Evolutionary conservation across 2,113 vertebrate species (phyloP).

Genomic region (Xiphorhynchus elegans): DNA sequence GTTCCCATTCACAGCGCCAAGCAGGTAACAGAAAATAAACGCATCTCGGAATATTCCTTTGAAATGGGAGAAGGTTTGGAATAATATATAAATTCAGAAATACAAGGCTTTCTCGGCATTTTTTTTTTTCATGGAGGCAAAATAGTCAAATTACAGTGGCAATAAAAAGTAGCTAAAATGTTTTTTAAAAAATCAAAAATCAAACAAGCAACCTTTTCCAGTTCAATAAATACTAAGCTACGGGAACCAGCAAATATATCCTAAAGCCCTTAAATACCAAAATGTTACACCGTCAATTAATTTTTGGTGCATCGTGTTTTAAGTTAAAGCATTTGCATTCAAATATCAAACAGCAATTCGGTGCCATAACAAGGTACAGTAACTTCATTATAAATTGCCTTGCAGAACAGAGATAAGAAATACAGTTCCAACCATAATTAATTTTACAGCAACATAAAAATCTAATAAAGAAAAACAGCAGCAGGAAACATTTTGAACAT

Average conservation of each 20-base stretch:
- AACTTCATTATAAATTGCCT: conserved; percentile 8
- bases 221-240: background rate
- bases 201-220: background rate
- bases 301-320: conserved; percentile 29
- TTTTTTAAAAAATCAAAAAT: background rate
- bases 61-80: background rate
- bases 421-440: conserved; percentile 23
- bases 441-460: conserved; percentile 31
- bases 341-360: conserved; percentile 7
- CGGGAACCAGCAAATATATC: background rate
- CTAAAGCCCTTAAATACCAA: background rate
- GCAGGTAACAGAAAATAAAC: conserved; percentile 15
- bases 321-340: conserved; percentile 26
- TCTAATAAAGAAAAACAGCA: conserved; percentile 11
- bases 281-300: background rate
- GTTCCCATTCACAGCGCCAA: background rate
- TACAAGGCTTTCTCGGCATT: background rate
- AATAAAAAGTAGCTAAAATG: background rate
- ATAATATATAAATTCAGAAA: conserved; percentile 2
- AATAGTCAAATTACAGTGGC: conserved; percentile 22
- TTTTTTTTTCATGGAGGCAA: background rate
- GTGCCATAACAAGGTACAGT: conserved; percentile 38
- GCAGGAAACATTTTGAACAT: conserved; percentile 40
- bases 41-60: background rate
- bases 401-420: conserved; percentile 48